A percentile compares a stretch with the other conserved stretches of the same genome.
These are phyloP conservation scores for Ctenodactylus gundi DNA, from an alignment of 2,113 vertebrate species.

Conservation along the genomic window DNA sequence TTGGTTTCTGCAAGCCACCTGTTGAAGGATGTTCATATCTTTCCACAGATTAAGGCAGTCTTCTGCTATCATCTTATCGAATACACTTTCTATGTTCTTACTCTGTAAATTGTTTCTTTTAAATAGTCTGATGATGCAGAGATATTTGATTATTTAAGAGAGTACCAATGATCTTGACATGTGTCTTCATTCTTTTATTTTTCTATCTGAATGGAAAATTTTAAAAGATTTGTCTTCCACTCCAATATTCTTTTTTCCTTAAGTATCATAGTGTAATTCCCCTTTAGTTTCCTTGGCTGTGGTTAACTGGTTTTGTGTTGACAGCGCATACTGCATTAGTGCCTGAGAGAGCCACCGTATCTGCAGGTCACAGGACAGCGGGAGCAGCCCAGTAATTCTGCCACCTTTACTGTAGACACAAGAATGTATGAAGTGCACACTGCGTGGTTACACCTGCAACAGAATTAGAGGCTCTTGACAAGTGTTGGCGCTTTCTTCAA, in stretches of 20 bases:
- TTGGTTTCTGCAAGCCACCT: not conserved
- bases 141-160: not conserved
- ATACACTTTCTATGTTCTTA: not conserved
- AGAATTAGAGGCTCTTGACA: not conserved
- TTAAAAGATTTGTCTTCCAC: not conserved
- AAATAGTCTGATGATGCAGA: not conserved
- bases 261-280: not conserved
- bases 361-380: not conserved
- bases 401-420: not conserved
- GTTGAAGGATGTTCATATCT: not conserved
- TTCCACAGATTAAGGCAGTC: not conserved
- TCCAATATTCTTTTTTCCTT: not conserved
- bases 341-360: not conserved
- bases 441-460: not conserved
- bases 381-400: not conserved
- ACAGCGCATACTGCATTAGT: not conserved
- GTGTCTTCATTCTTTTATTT: not conserved
- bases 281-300: not conserved
- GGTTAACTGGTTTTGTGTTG: not conserved
- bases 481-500: not conserved
- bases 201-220: not conserved
- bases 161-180: not conserved
- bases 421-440: not conserved
- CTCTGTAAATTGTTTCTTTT: not conserved
- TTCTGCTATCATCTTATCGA: not conserved